These are phyloP conservation scores for Ancistrus triradiatus DNA, from an alignment of 2,113 vertebrate genomes.

Conservation along the genomic window DNA sequence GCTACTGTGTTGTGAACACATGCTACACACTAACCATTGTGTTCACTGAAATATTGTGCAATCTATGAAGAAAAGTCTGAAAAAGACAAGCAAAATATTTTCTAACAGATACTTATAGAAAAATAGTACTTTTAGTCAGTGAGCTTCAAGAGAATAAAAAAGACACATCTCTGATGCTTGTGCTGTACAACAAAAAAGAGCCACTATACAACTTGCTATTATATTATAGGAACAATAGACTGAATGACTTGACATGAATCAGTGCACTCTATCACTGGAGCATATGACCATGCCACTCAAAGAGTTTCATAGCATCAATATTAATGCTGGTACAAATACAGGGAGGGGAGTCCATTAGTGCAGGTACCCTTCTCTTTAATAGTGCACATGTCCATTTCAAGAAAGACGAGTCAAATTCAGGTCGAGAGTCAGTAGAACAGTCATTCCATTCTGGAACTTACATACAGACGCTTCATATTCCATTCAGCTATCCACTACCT, in stretches of 20 bases:
- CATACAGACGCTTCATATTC: neutral
- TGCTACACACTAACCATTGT: constrained; percentile 55
- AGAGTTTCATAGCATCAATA: constrained; percentile 28
- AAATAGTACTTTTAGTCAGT: constrained; percentile 43
- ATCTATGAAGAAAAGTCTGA: constrained; percentile 1
- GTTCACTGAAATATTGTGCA: constrained; percentile 38
- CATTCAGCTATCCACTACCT: neutral
- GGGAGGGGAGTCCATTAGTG: constrained; percentile 24
- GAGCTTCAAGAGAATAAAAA: constrained; percentile 1
- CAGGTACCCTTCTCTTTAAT: constrained; percentile 11
- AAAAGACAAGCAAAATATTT: constrained; percentile 30
- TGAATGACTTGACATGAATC: too few species aligned
- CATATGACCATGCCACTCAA: too few species aligned
- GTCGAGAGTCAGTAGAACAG: neutral
- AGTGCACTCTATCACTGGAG: constrained; percentile 3
- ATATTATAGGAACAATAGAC: too few species aligned
- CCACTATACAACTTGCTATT: neutral
- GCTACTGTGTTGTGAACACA: constrained; percentile 61
- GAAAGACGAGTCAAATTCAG: too few species aligned
- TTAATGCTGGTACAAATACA: constrained; percentile 23
- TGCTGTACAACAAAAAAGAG: neutral
- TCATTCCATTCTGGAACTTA: neutral
- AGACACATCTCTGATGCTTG: neutral
- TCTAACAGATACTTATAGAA: constrained; percentile 26
- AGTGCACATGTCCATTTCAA: constrained; percentile 17